Percentiles rank a stretch among this genome's conserved stretches.
phyloP scores from a whole-genome alignment of 1,140 invertebrate genomes.

The Plectus sambesii region DNA sequence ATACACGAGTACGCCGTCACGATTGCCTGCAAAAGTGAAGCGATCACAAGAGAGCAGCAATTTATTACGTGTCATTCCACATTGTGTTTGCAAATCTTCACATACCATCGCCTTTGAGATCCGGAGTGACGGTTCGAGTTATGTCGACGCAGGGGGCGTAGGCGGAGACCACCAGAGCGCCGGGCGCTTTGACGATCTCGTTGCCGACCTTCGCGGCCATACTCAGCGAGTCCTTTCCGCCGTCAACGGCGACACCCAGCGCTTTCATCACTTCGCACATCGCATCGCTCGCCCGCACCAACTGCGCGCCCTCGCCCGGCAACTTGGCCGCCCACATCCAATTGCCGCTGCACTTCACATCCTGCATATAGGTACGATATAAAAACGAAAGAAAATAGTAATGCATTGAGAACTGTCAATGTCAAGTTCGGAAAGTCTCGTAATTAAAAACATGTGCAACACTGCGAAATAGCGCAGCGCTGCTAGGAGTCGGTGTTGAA shows the following conservation, averaged over 20 bases:
- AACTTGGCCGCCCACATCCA: slow-evolving; percentile 99
- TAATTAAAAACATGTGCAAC: too few species aligned
- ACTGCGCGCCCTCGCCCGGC: slow-evolving; percentile 70
- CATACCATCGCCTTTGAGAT: slow-evolving; percentile 56
- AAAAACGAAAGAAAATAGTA: slow-evolving; percentile 9
- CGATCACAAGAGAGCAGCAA: neutral
- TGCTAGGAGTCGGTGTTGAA: too few species aligned
- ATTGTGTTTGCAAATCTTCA: neutral
- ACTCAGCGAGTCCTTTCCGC: slow-evolving; percentile 91
- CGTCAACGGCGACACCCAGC: slow-evolving; percentile 82
- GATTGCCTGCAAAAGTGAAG: slow-evolving; percentile 5
- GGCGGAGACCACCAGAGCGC: slow-evolving; percentile 80
- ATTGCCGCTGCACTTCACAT: slow-evolving; percentile 92
- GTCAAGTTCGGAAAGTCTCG: too few species aligned
- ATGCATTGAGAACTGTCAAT: too few species aligned
- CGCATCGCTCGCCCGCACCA: slow-evolving; percentile 72
- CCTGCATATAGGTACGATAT: slow-evolving; percentile 48
- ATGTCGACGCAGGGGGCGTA: slow-evolving; percentile 88
- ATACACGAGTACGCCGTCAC: too few species aligned
- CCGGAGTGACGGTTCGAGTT: slow-evolving; percentile 65
- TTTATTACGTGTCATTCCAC: neutral
- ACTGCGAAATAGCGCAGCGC: too few species aligned
- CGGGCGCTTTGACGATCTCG: slow-evolving; percentile 67
- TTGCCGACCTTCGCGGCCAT: slow-evolving; percentile 73
- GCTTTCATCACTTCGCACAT: slow-evolving; percentile 74